These are phyloP conservation scores for Pachycephus smyrnensis DNA, from an alignment of 2,888 invertebrate species.

Conservation along the genomic window DNA sequence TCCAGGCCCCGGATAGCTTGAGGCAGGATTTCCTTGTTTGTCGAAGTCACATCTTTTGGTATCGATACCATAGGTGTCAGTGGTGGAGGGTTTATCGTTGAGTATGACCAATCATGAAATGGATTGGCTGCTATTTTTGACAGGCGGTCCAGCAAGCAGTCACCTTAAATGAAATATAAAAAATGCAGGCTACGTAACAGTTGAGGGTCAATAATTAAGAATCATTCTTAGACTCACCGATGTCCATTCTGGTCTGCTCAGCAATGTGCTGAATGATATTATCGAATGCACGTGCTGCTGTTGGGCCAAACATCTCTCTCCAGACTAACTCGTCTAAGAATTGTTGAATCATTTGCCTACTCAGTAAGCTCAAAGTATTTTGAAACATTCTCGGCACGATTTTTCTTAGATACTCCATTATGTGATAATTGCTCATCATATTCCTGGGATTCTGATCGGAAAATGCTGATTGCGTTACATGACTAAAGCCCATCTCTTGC, in stretches of 20 bases:
- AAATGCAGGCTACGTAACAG: slow-evolving; percentile 12
- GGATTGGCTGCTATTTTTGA: slow-evolving; percentile 73
- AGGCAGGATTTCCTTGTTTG: slow-evolving; percentile 23
- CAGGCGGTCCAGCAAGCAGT: slow-evolving; percentile 66
- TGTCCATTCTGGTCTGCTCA: slow-evolving; percentile 80
- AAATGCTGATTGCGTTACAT: slow-evolving; percentile 75
- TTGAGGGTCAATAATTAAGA: not conserved
- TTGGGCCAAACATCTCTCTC: slow-evolving; percentile 87
- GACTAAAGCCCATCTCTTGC: slow-evolving; percentile 82
- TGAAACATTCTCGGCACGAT: slow-evolving; percentile 93
- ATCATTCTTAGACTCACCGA: slow-evolving; percentile 70
- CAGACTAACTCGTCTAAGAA: slow-evolving; percentile 91
- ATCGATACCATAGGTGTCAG: slow-evolving; percentile 44
- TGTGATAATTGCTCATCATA: slow-evolving; percentile 77
- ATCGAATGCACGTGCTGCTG: slow-evolving; percentile 83
- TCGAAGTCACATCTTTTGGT: slow-evolving; percentile 31
- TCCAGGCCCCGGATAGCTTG: slow-evolving; percentile 35
- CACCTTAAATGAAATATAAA: slow-evolving; percentile 42
- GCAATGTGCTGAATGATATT: slow-evolving; percentile 83
- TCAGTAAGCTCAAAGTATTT: slow-evolving; percentile 84
- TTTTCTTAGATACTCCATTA: slow-evolving; percentile 88
- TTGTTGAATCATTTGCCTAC: slow-evolving; percentile 89
- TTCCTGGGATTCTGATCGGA: slow-evolving; percentile 68
- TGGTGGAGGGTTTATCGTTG: slow-evolving; percentile 38
- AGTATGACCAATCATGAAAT: slow-evolving; percentile 74